Evolutionary conservation across 2,888 invertebrate species (phyloP).

Genomic region (Metallyticus violacea): DNA sequence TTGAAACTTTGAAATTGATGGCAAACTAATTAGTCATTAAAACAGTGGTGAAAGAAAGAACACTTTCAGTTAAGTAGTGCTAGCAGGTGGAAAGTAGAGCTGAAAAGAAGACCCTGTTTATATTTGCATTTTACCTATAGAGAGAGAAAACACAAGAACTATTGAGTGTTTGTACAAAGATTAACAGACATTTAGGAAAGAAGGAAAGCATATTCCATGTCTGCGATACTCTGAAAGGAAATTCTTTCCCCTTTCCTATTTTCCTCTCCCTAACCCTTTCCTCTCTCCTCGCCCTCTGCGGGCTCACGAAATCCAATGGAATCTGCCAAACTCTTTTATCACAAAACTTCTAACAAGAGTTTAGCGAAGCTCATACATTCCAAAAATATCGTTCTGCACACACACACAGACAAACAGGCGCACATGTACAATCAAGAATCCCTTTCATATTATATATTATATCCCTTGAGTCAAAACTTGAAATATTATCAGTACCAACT

Average conservation of each 20-base stretch:
- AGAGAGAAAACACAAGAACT: neutral
- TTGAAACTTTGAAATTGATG: no score
- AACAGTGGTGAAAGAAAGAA: neutral
- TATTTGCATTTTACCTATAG: no score
- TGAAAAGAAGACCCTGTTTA: no score
- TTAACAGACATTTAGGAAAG: neutral
- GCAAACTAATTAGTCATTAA: no score
- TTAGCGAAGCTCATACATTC: constrained; percentile 10
- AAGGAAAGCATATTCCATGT: neutral
- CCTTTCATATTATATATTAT: neutral
- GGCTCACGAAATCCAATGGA: constrained; percentile 20
- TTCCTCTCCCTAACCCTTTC: neutral
- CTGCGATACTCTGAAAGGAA: neutral
- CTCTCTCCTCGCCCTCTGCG: neutral
- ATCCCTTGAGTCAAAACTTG: constrained; percentile 26
- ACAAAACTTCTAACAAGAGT: constrained; percentile 19
- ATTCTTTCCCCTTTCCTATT: neutral
- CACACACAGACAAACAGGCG: neutral
- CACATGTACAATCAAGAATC: neutral
- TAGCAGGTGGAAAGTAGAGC: no score
- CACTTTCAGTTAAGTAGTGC: neutral
- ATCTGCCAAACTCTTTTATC: constrained; percentile 27
- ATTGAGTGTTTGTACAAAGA: neutral
- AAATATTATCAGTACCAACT: constrained; percentile 24
- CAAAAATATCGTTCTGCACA: constrained; percentile 4